Conservation (phyloP, 2,113 vertebrate species). For the Pseudolaguvia tuberculata region DNA sequence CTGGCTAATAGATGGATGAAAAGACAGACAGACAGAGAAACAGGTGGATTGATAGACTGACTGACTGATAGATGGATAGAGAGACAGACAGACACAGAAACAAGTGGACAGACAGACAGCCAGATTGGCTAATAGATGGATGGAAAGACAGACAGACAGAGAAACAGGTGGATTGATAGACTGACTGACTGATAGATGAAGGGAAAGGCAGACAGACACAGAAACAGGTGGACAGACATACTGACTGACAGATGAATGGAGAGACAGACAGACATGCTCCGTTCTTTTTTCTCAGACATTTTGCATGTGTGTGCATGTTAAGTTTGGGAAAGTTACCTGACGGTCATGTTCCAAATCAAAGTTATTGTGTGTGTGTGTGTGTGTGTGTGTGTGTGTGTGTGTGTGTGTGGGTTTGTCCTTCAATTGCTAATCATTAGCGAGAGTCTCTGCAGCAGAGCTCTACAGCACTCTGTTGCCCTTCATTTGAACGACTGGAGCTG, state of each 20-base stretch:
- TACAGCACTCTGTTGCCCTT: slow-evolving; percentile 6
- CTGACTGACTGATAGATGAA: background rate
- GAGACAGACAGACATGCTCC: background rate
- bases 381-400: background rate
- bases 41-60: no score
- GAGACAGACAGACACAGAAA: background rate
- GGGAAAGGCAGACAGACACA: no score
- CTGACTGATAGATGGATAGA: background rate
- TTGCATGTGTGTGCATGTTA: no score
- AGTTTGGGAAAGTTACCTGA: background rate
- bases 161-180: background rate
- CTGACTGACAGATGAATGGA: background rate
- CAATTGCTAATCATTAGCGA: slow-evolving; percentile 34
- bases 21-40: background rate
- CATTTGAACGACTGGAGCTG: slow-evolving; percentile 1
- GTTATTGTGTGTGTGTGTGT: background rate
- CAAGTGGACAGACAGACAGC: background rate
- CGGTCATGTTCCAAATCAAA: slow-evolving; percentile 1
- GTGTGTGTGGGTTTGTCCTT: slow-evolving; percentile 29
- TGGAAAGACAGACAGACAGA: background rate
- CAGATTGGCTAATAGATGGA: no score
- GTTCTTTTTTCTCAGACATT: slow-evolving; percentile 12
- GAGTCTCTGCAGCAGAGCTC: slow-evolving; percentile 5
- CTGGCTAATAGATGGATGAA: background rate
- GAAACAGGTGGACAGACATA: background rate